Evolutionary conservation across 23 tunicate genomes (phyloP), one percentile per base, ranked within the genome.

Genomic region (Halocynthia roretzi): DNA sequence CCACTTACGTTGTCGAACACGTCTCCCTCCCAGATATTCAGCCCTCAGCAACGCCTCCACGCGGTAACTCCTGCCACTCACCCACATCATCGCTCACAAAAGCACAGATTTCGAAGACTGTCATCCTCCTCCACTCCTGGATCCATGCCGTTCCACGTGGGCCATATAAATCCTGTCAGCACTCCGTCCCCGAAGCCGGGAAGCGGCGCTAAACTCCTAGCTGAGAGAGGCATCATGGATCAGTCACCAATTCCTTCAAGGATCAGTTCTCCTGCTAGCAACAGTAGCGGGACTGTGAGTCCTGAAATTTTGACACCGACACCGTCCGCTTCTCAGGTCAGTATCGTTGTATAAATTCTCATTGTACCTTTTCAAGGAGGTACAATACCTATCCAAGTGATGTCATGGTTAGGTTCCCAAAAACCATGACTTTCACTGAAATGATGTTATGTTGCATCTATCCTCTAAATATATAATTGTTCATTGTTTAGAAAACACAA

Each of bases 221-320:
- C 82, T 7, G 89, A 84, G 11, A 71, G 78, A 54, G 78, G 78
- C 21, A 56, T 74, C 78, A 74, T 20, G 63, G 78, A 74, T 44
- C 64, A 56, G 56, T 65, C 70, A 2, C 31, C 70, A 10, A 65
- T 65, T 10, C 70, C 70, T 65, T 40, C 70, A 6, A 72, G 71
- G 44, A 57, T 78, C 50, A 78, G 89, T 61, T 78, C 83, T 18
- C 64, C 79, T n/a, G 79, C 73, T 51, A 84, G 89, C 55, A 52
- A 67, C 31, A 71, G 82, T 56, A 84, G 89, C 51, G 89, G 71
- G 7, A 53, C 78, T 7, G 79, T 52, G 71, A 83, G 87, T 50
- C 87, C 87, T 8, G 87, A 83, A 20, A 49, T 83, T 73, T 73
- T 23, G 44, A 44, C 40, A 6, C 62, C 71, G 7, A 68, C 66